Base-by-base conservation (phyloP, 2,797 vertebrate species). In the Psittacula derbiana region DNA sequence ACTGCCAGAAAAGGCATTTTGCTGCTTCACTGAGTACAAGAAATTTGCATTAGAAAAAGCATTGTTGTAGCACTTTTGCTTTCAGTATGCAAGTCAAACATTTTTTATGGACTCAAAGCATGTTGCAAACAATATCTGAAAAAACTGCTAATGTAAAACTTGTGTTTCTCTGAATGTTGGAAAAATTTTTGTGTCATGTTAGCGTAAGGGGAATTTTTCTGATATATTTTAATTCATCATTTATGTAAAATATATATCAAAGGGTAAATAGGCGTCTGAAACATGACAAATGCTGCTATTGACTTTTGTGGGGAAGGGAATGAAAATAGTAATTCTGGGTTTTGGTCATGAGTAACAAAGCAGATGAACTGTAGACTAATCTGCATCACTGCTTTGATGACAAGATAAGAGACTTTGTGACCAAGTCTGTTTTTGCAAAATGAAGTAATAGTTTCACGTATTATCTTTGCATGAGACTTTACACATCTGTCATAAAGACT, bases 31-130 rank as follows among this genome's bases (percentile, higher is more conserved):
- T 44, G 52, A 71, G 21, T 74, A 44, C 38, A 43, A 93, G 69
- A 93, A 90, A 74, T 65, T 55, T 61, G 36, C 75, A 84, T n/a
- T 47, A 66, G 80, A 69, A 94, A 94, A 88, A 73, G 40, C 36
- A 27, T 74, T 40, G 20, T 72, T 74, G 58, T 69, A 69, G 38
- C 27, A 31, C 18, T 78, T 93, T 44, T 90, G 25, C 41, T 86
- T 88, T 92, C 60, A 24, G 46, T 16, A 14, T 53, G 44, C 55
- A 73, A 81, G 30, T 55, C 41, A 64, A 66, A 52, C 2, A 15
- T 53, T 71, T 91, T 49, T 82, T 8, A 27, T 46, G 61, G 47
- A 44, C 87, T 89, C 49, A 46, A 33, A 74, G 23, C 23, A 57
- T n/a, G 40, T 27, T 38, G 89, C 28, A 40, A 71, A 80, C 43